Base-by-base conservation (phyloP, 1,140 invertebrate species). In the Papilio polytes region DNA sequence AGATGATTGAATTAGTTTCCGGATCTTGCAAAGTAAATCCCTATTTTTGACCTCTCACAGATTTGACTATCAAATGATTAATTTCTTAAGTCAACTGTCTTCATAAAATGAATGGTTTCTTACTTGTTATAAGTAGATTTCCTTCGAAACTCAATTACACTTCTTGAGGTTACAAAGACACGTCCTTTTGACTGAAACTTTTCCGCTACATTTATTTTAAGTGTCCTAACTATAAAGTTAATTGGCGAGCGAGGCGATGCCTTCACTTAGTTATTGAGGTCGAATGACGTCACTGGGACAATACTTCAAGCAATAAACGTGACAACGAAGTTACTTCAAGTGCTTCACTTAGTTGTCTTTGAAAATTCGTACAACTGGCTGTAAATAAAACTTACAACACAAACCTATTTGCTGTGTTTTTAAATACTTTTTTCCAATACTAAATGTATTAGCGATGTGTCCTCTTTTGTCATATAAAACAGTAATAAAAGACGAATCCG, bases 201-300 rank as follows among this genome's bases (percentile, higher is more conserved):
- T 63, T 63, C 9, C 20, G 59, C 22, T 26, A 9, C 59, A 63
- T 63, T 63, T 63, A 63, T 63, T 63, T 70, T 31, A 31, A 70
- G 63, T 70, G 63, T 70, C 26, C 63, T 70, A 70, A 70, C 26
- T 70, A 70, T 36, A 70, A 70, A 70, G 63, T 70, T 70, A 31
- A 31, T 70, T 70, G 26, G 63, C 59, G 59, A 59, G 59, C 10
- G 36, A 41, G 36, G 56, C 56, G 20, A 20, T 22, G 53, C 53
- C 53, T 56, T 63, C 22, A 70, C 26, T 70, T 70, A 0, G 59
- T 63, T 26, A 36, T 36, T 70, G 63, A 70, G 63, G 22, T 70
- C 63, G 13, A 70, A 4, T 70, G 26, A 70, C 63, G 26, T 15
- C 63, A 31, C 63, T 36, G 13, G 31, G 22, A 70, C 22, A 70